phyloP scores from a whole-genome alignment of 2,797 vertebrate species.

The Setipinna tenuifilis region DNA sequence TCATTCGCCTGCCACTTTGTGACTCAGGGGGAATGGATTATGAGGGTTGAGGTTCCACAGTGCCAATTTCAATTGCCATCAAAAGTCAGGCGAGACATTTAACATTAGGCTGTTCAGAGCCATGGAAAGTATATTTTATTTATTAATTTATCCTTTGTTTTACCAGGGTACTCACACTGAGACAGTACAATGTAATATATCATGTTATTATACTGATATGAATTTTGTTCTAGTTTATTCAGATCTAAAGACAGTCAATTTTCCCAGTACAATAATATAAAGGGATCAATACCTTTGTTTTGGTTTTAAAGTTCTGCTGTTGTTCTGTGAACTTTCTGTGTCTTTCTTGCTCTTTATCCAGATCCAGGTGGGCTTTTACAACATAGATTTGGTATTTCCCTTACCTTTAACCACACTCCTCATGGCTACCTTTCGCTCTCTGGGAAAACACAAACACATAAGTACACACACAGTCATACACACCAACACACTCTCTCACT shows the following conservation, averaged over 20 bases:
- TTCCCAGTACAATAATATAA: neutral
- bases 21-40: neutral
- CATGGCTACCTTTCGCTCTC: neutral
- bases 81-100: neutral
- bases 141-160: too few species aligned
- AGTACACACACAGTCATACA: neutral
- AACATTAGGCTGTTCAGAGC: neutral
- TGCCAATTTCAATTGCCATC: neutral
- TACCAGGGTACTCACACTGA: too few species aligned
- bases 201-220: neutral
- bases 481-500: neutral
- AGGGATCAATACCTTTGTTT: neutral
- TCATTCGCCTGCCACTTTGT: neutral
- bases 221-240: neutral
- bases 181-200: too few species aligned
- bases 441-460: neutral
- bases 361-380: neutral
- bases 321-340: neutral
- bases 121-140: neutral
- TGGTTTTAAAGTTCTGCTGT: neutral
- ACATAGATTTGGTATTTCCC: neutral
- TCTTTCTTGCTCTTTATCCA: neutral
- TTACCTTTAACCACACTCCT: neutral
- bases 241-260: neutral
- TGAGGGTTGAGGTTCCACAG: neutral